Conservation (phyloP, 2,888 invertebrate species). For the Neoascia interrupta region DNA sequence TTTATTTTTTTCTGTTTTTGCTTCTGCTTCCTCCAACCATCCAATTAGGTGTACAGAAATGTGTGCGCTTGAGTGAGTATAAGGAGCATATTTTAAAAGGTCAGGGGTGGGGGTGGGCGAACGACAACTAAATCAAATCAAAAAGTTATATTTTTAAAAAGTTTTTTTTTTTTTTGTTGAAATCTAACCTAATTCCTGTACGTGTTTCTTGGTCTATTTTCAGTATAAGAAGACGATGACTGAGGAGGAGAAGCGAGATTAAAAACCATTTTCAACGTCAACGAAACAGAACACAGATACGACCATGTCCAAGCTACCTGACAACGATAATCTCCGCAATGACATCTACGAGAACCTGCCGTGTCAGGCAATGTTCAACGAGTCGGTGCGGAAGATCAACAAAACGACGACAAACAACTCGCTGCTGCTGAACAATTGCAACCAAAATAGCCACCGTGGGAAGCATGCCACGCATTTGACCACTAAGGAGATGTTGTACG, state of each 20-base stretch:
- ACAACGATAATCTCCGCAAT: slow-evolving; percentile 79
- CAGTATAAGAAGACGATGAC: slow-evolving; percentile 46
- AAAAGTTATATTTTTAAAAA: slow-evolving; percentile 21
- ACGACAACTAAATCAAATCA: slow-evolving; percentile 19
- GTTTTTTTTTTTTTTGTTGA: background rate
- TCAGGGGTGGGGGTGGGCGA: background rate
- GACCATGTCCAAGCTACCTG: slow-evolving; percentile 78
- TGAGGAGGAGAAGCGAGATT: slow-evolving; percentile 21
- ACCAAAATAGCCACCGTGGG: slow-evolving; percentile 74
- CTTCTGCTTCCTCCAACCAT: slow-evolving; percentile 3
- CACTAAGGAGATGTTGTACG: slow-evolving; percentile 79
- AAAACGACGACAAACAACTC: slow-evolving; percentile 73
- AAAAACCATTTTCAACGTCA: slow-evolving; percentile 13
- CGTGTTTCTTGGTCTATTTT: slow-evolving; percentile 52
- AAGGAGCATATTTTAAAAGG: no score
- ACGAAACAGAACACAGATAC: background rate
- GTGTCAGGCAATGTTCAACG: slow-evolving; percentile 80
- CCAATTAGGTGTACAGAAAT: slow-evolving; percentile 29
- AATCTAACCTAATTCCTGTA: slow-evolving; percentile 37
- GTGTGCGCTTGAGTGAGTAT: no score
- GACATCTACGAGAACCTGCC: slow-evolving; percentile 79
- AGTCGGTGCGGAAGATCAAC: slow-evolving; percentile 79
- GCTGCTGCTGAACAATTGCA: slow-evolving; percentile 74
- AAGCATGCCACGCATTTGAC: slow-evolving; percentile 56
- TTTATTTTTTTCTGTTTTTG: slow-evolving; percentile 34